Evolutionary conservation across 2,888 invertebrate species (phyloP).

Genomic region (Bugula neritina): DNA sequence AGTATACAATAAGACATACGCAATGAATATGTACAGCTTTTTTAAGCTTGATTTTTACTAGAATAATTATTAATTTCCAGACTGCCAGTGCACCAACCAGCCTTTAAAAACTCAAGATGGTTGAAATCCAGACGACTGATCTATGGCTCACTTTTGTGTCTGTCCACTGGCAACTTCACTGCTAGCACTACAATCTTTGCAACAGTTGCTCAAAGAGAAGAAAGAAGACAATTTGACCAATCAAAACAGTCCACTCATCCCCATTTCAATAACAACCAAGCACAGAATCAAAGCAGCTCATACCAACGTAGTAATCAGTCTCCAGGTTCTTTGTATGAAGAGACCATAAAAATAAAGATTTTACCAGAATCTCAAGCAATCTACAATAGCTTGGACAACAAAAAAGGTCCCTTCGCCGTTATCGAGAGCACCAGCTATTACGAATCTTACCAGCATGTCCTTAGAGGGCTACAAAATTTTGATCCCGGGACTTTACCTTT

Average conservation of each 20-base stretch:
- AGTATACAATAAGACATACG: no score
- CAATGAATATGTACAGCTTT: no score
- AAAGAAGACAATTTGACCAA: no score
- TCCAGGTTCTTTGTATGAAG: no score
- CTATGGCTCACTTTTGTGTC: conserved; percentile 67
- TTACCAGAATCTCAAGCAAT: background rate
- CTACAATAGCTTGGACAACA: background rate
- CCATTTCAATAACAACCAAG: no score
- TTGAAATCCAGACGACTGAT: conserved; percentile 60
- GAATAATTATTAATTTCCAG: no score
- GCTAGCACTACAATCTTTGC: conserved; percentile 63
- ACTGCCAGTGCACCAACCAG: background rate
- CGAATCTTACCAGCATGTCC: conserved; percentile 72
- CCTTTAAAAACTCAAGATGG: background rate
- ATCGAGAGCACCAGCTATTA: conserved; percentile 74
- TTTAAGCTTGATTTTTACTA: no score
- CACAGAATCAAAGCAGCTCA: no score
- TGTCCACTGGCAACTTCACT: conserved; percentile 65
- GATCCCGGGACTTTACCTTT: conserved; percentile 29
- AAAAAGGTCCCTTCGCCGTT: conserved; percentile 56
- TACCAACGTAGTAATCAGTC: no score
- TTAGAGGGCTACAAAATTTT: conserved; percentile 64
- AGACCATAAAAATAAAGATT: background rate
- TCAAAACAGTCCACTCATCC: no score
- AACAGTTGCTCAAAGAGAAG: conserved; percentile 54